Conservation (phyloP, 2,113 vertebrate species). For the Alligator mississippiensis region DNA sequence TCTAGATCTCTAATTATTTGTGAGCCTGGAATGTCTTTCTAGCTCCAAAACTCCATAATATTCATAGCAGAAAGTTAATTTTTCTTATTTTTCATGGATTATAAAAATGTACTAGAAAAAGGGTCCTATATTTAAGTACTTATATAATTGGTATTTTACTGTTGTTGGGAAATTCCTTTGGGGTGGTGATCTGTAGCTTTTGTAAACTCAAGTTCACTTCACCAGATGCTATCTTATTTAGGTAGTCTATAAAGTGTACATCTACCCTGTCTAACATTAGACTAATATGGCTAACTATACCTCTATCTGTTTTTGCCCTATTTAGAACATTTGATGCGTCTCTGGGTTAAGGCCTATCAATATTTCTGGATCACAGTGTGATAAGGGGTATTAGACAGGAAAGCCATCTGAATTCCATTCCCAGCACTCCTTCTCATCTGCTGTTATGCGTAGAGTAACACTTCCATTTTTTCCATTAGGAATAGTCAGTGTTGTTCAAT, state of each 20-base stretch:
- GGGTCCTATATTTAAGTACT: accelerated
- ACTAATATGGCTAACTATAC: too few species aligned
- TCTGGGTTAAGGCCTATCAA: too few species aligned
- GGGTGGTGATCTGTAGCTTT: background rate
- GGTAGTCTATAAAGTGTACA: too few species aligned
- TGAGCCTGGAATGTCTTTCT: background rate
- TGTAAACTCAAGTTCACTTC: too few species aligned
- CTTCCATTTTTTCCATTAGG: background rate
- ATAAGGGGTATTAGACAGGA: background rate
- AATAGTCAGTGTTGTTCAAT: background rate
- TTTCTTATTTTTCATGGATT: background rate
- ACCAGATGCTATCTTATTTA: too few species aligned
- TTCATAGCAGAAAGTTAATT: background rate
- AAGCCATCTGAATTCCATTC: background rate
- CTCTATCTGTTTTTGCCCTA: too few species aligned
- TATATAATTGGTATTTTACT: accelerated
- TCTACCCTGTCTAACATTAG: too few species aligned
- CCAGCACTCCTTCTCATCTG: accelerated
- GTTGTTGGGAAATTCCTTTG: accelerated
- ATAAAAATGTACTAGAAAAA: background rate
- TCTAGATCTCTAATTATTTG: background rate
- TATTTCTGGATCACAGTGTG: background rate
- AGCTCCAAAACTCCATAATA: accelerated
- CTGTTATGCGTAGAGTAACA: too few species aligned
- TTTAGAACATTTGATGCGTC: too few species aligned